Evolutionary conservation across 2,113 vertebrate species (phyloP), one percentile per base, ranked within the genome.

Genomic region (Equus quagga): DNA sequence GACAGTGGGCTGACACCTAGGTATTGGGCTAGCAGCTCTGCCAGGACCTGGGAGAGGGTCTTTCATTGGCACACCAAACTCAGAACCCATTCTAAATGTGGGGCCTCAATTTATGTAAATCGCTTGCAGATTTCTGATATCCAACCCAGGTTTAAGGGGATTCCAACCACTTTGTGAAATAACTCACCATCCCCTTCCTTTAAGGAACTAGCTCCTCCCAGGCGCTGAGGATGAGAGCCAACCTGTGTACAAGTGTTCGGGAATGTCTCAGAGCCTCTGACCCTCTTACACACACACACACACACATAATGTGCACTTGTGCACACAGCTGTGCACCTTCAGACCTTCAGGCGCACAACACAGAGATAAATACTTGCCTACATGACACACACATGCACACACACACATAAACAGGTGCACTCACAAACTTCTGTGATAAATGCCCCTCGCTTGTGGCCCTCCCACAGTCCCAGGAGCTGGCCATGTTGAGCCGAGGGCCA

Each of bases 1-100:
- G 76, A 46, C 76, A 67, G n/a, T 54, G 58, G 62, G 60, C 96
- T 79, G 36, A 67, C 81, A 72, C 93, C 23, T 41, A 84, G 69
- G 84, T 60, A 0, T 14, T 0, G n/a, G 60, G 69, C 88, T 62
- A n/a, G 62, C 12, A 26, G 46, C 75, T 67, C 49, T 56, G 5
- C 67, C 60, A 79, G 73, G 86, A 58, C n/a, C 72, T 41, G 67
- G 33, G 56, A 84, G 51, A 49, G 88, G 65, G 54, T 79, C 85
- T 96, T 91, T 92, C 51, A 36, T 4, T 11, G 80, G 72, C 60
- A 36, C 10, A 21, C 9, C 19, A 7, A 21, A 44, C 78, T 54
- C 23, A 26, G 51, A 33, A 62, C 58, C 10, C 60, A 26, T 31
- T 8, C 41, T 73, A n/a, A 58, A 82, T 0, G 2, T 2, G 9